phyloP scores from a whole-genome alignment of 2,113 vertebrate genomes.

The Notarius lentiginosus region DNA sequence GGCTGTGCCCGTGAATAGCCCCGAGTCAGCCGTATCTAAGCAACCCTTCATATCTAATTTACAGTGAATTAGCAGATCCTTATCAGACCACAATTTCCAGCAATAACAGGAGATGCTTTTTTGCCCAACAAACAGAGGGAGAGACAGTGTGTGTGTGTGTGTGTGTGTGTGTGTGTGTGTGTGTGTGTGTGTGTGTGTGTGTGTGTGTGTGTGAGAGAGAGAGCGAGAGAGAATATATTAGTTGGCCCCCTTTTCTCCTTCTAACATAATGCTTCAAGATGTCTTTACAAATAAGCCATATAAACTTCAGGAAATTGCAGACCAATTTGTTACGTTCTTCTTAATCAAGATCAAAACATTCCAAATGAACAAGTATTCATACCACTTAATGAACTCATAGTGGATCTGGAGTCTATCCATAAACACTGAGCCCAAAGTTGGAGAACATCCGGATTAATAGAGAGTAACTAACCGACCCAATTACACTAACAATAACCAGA shows the following conservation, averaged over 20 bases:
- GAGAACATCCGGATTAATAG: neutral
- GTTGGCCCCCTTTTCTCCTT: neutral
- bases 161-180: too few relatives aligned
- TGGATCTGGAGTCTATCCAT: neutral
- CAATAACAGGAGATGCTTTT: conserved; percentile 81
- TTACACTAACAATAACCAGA: neutral
- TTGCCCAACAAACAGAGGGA: conserved; percentile 51
- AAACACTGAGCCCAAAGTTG: neutral
- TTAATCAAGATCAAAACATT: neutral
- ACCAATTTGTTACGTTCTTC: conserved; percentile 3
- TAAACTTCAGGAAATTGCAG: neutral
- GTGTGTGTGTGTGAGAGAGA: neutral
- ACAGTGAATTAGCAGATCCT: conserved; percentile 80
- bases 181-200: neutral
- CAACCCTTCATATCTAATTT: conserved; percentile 88
- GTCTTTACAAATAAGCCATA: neutral
- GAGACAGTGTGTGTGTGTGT: neutral
- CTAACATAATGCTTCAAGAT: neutral
- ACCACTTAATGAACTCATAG: neutral
- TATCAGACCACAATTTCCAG: conserved; percentile 84
- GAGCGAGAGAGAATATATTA: neutral
- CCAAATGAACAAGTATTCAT: neutral
- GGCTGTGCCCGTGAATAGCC: conserved; percentile 77
- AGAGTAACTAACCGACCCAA: neutral
- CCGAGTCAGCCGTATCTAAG: conserved; percentile 83